Conservation (phyloP, 1,140 invertebrate genomes). For the Bicyclus anynana region DNA sequence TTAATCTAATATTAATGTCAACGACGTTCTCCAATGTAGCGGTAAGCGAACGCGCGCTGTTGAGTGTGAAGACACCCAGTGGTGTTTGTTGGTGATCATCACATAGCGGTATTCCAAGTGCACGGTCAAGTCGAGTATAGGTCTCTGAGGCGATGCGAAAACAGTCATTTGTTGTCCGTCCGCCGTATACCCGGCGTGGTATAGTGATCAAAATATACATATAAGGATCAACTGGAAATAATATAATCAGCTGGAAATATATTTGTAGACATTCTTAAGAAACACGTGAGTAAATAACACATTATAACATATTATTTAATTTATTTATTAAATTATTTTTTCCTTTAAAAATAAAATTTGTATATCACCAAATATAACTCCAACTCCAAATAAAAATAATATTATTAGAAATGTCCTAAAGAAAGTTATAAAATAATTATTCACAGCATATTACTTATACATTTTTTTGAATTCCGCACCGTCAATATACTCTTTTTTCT, state of each 20-base stretch:
- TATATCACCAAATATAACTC: no score
- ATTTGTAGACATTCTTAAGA: background rate
- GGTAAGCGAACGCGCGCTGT: background rate
- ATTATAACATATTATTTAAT: background rate
- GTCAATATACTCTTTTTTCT: no score
- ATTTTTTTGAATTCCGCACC: no score
- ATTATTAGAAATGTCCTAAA: no score
- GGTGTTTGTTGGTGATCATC: background rate
- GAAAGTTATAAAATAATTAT: no score
- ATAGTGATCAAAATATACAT: constrained; percentile 1
- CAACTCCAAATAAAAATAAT: no score
- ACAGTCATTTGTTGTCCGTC: constrained; percentile 33
- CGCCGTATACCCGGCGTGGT: constrained; percentile 19
- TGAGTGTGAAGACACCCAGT: background rate
- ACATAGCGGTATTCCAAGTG: constrained; percentile 56
- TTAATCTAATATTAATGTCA: no score
- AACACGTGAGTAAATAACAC: background rate
- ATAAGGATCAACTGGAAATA: no score
- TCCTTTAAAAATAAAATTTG: no score
- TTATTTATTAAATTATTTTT: background rate
- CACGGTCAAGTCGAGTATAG: constrained; percentile 41
- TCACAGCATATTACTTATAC: no score
- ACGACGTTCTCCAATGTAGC: background rate
- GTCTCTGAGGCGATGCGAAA: constrained; percentile 20
- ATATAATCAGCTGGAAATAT: background rate